phyloP scores from a whole-genome alignment of 2,888 invertebrate species.

The Parapristionchus giblindavisi region DNA sequence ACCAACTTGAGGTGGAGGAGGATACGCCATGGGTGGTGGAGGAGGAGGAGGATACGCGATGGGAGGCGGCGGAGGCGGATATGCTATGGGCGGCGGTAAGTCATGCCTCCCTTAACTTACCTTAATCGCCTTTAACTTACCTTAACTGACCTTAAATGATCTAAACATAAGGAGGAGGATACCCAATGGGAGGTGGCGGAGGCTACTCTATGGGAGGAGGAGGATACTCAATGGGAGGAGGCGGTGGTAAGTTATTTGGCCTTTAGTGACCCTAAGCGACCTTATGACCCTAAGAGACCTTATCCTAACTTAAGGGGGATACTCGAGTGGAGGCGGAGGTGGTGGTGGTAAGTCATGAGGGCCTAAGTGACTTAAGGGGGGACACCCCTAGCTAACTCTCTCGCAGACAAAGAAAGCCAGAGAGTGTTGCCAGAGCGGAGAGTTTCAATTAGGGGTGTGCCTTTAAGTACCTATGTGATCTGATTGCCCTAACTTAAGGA shows the following conservation, averaged over 20 bases:
- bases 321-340: conserved; percentile 22
- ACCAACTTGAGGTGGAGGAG: conserved; percentile 10
- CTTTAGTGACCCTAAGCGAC: not conserved
- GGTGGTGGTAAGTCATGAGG: conserved; percentile 7
- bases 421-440: not conserved
- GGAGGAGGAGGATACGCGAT: conserved; percentile 34
- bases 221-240: conserved; percentile 34
- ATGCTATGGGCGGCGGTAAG: too few species aligned
- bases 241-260: not conserved
- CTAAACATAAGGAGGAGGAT: conserved; percentile 18
- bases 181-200: conserved; percentile 36
- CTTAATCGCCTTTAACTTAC: not conserved
- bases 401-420: not conserved
- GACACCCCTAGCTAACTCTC: not conserved
- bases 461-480: not conserved
- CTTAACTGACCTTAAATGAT: too few species aligned
- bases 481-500: not conserved
- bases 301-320: not conserved
- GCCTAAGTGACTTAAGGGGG: not conserved
- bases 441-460: not conserved
- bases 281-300: not conserved
- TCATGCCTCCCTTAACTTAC: not conserved
- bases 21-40: conserved; percentile 34
- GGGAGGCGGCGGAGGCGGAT: conserved; percentile 28
- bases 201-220: conserved; percentile 36